Percentiles rank a stretch among this genome's conserved stretches.
Evolutionary conservation across 2,888 invertebrate species (phyloP).

Genomic region (Horisme vitalbata): DNA sequence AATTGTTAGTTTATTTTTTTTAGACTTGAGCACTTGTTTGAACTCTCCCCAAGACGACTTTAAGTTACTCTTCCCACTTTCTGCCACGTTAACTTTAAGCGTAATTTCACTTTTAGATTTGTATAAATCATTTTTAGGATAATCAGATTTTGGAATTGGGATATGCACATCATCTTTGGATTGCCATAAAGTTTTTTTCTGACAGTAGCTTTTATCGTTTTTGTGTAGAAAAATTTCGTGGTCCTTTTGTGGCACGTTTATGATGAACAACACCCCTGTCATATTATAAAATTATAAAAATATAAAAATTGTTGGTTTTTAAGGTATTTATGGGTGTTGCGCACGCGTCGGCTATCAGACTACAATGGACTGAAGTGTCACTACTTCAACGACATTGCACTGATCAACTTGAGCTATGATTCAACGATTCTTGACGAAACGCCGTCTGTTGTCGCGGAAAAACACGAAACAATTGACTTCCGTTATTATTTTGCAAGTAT

Average conservation of each 20-base stretch:
- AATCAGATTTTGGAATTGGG: conserved; percentile 44
- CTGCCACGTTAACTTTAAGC: conserved; percentile 32
- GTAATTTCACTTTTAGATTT: conserved; percentile 51
- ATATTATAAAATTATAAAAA: conserved; percentile 42
- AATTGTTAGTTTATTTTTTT: conserved; percentile 54
- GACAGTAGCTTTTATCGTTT: conserved; percentile 28
- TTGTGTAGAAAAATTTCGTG: conserved; percentile 64
- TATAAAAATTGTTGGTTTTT: conserved; percentile 9
- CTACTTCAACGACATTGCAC: conserved; percentile 34
- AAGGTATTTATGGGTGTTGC: no score
- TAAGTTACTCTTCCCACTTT: conserved; percentile 34
- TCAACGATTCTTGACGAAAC: conserved; percentile 40
- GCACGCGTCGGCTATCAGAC: conserved; percentile 23
- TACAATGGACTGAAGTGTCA: conserved; percentile 30
- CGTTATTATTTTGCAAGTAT: conserved; percentile 34
- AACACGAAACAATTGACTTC: conserved; percentile 53
- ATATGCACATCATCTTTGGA: conserved; percentile 36
- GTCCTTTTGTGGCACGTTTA: conserved; percentile 80
- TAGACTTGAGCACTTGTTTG: conserved; percentile 50
- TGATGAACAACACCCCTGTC: conserved; percentile 83
- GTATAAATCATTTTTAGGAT: conserved; percentile 38
- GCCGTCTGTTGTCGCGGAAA: conserved; percentile 39
- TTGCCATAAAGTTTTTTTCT: conserved; percentile 32
- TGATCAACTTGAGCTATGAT: conserved; percentile 22
- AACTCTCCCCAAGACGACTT: conserved; percentile 55